Evolutionary conservation across 2,888 invertebrate species (phyloP), one percentile per base, ranked within the genome.

Genomic region (Stenoptilia bipunctidactyla): DNA sequence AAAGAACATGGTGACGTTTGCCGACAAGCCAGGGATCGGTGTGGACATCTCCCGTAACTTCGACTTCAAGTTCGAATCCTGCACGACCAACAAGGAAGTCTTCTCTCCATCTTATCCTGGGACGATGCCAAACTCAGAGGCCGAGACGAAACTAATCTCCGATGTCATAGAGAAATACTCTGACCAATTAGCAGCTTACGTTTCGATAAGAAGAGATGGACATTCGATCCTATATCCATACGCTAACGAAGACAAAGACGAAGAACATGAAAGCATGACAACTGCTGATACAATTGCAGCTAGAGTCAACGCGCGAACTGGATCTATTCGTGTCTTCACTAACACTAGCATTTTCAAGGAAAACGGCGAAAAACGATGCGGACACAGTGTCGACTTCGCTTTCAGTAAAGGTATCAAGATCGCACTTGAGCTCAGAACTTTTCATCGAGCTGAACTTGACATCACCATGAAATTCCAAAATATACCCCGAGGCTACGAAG

Each of bases 151-250:
- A 4, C 85, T 87, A 49, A 67, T 92, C 6, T 73, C 86, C 4
- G 73, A 87, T 40, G 76, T 87, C 36, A 58, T 92, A 40, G 48
- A 73, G 8, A 68, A 79, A 4, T 62, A 87, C 34, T 75, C 77
- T 15, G 58, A 68, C 1, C 56, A 73, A 1, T 61, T 87, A 8
- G 86, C 88, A 52, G 76, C 89, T 38, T 94, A 92, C 60, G 51
- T 93, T 30, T 88, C 91, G 0, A 63, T 94, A 15, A 92, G 92
- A 61, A 87, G 91, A 2, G 90, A 88, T 51, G 92, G 92, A 1
- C 85, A 87, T 44, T 85, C 85, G 15, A 56, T 91, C 33, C 60
- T 88, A 10, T 89, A 89, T 55, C 91, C 91, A 0, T 88, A 87
- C 76, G 90, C 87, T 5, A 86, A 77, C 48, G 70, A 73, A 1